A percentile compares a stretch with the other conserved stretches of the same genome.
phyloP scores from a whole-genome alignment of 2,113 vertebrate genomes.

The Urocynchramus pylzowi region DNA sequence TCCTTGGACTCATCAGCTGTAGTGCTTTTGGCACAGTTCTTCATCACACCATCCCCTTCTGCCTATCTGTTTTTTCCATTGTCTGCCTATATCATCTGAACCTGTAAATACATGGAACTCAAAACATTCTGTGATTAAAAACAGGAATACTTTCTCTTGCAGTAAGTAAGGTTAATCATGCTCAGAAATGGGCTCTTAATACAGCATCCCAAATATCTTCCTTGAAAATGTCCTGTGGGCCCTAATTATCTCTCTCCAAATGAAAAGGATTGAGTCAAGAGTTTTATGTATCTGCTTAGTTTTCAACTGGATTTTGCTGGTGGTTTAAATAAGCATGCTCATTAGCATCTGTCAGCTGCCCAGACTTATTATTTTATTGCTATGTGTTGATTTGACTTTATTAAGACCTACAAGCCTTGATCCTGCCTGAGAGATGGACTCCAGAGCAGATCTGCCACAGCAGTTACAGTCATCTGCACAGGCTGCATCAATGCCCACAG shows the following conservation, averaged over 20 bases:
- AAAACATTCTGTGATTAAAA: constrained; percentile 9
- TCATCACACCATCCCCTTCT: not conserved
- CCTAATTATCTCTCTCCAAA: constrained; percentile 51
- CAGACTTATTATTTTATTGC: constrained; percentile 33
- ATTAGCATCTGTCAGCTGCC: constrained; percentile 59
- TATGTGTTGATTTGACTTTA: constrained; percentile 46
- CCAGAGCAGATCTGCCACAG: not conserved
- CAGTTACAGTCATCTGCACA: not conserved
- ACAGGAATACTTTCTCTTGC: not conserved
- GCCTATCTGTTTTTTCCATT: not conserved
- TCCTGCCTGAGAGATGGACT: constrained; percentile 3
- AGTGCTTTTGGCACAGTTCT: not conserved
- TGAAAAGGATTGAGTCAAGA: constrained; percentile 35
- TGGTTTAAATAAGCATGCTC: constrained; percentile 43
- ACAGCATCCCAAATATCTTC: constrained; percentile 42
- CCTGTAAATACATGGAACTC: not conserved
- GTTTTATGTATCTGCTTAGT: constrained; percentile 22
- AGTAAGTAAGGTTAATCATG: not conserved
- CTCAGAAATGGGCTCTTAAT: constrained; percentile 21
- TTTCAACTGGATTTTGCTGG: constrained; percentile 43
- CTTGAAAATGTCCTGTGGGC: constrained; percentile 49
- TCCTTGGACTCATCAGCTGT: not conserved
- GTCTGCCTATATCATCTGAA: not conserved
- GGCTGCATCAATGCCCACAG: not conserved
- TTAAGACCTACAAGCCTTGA: constrained; percentile 47